These are phyloP conservation scores for Drosophila pseudoobscura DNA, from an alignment of 1,140 invertebrate genomes.

Conservation along the genomic window DNA sequence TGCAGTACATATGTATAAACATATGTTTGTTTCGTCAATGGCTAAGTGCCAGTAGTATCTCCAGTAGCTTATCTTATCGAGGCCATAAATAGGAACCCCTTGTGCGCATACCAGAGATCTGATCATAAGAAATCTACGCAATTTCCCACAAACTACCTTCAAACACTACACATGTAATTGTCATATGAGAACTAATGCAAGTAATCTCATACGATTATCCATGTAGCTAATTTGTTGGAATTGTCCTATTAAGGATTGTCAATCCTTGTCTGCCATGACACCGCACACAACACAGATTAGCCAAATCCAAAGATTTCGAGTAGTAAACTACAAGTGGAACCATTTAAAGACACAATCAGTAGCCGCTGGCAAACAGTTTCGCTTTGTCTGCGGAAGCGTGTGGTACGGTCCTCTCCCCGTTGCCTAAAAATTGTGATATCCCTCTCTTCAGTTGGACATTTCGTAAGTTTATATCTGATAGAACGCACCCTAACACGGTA, in stretches of 20 bases:
- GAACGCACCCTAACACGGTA: constrained; percentile 4
- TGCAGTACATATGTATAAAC: too few species aligned
- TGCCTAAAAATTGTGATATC: constrained; percentile 1
- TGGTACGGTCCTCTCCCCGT: constrained; percentile 8
- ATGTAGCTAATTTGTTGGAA: constrained; percentile 4
- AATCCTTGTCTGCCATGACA: not conserved
- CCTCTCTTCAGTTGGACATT: not conserved
- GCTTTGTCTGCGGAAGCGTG: constrained; percentile 19
- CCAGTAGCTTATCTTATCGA: constrained; percentile 27
- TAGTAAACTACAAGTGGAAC: constrained; percentile 26
- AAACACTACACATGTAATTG: not conserved
- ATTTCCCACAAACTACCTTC: constrained; percentile 5
- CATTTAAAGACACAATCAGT: constrained; percentile 27
- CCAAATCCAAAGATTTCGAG: constrained; percentile 30
- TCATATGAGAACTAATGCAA: constrained; percentile 4
- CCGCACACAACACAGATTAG: constrained; percentile 19
- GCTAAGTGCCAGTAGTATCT: not conserved
- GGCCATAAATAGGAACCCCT: constrained; percentile 51
- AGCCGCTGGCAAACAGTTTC: constrained; percentile 22
- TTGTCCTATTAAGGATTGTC: not conserved
- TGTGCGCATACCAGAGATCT: constrained; percentile 27
- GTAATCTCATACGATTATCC: constrained; percentile 13
- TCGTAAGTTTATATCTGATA: constrained; percentile 19
- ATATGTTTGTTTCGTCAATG: too few species aligned
- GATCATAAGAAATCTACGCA: constrained; percentile 9